Evolutionary conservation across 1,140 invertebrate genomes (phyloP).

Genomic region (Drosophila bocqueti): DNA sequence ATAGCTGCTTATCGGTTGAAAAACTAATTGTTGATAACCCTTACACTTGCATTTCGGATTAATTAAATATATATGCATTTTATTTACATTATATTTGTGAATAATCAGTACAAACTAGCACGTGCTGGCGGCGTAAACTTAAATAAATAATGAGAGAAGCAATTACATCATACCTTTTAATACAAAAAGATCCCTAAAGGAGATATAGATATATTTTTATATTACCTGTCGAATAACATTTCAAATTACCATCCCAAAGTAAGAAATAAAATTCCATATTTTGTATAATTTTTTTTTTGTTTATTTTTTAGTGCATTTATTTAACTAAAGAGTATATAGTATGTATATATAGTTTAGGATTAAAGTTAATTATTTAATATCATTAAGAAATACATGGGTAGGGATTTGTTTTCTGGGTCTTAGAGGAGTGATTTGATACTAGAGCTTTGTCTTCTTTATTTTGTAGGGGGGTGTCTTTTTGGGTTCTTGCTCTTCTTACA

Average conservation of each 20-base stretch:
- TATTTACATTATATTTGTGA: background rate
- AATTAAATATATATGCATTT: background rate
- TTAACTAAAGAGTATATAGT: slow-evolving; percentile 69
- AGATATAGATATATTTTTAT: no score
- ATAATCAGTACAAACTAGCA: background rate
- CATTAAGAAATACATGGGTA: slow-evolving; percentile 65
- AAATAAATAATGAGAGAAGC: background rate
- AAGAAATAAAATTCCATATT: background rate
- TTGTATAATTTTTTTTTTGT: slow-evolving; percentile 33
- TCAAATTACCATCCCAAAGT: background rate
- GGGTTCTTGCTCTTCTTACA: slow-evolving; percentile 30
- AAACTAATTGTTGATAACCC: background rate
- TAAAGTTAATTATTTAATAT: slow-evolving; percentile 76
- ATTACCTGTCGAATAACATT: no score
- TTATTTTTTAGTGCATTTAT: slow-evolving; percentile 70
- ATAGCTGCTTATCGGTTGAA: background rate
- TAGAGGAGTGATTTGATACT: slow-evolving; percentile 36
- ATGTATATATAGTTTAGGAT: slow-evolving; percentile 64
- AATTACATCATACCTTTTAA: no score
- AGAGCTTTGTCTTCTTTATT: slow-evolving; percentile 35
- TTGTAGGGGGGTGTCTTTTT: slow-evolving; percentile 37
- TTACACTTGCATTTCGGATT: background rate
- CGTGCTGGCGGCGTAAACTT: background rate
- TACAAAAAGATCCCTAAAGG: no score
- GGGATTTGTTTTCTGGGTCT: slow-evolving; percentile 27